A percentile compares a stretch with the other conserved stretches of the same genome.
Conservation (phyloP, 2,888 invertebrate species). For the Cheilosia urbana region DNA sequence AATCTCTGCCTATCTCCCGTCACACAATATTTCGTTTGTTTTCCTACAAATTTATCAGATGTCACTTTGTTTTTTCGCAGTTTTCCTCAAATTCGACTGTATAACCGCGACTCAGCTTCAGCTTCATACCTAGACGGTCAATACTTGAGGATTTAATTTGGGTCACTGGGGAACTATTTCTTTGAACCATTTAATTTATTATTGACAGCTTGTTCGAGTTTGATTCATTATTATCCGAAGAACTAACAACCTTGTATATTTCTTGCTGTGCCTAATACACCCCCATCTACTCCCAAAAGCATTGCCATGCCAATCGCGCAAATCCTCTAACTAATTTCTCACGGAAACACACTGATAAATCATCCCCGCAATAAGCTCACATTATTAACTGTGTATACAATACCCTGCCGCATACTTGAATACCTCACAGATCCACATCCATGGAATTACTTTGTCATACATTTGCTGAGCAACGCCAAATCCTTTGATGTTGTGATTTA, state of each 20-base stretch:
- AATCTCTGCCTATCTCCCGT: too few relatives aligned
- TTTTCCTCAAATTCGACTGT: too few relatives aligned
- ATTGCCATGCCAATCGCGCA: not conserved
- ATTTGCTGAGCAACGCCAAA: constrained; percentile 66
- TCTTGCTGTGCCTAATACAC: too few relatives aligned
- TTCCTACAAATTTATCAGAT: too few relatives aligned
- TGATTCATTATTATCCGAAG: not conserved
- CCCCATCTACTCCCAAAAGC: not conserved
- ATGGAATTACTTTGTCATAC: constrained; percentile 63
- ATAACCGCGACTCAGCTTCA: too few relatives aligned
- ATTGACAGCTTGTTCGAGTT: not conserved
- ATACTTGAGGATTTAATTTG: too few relatives aligned
- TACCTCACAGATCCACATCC: constrained; percentile 44
- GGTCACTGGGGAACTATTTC: too few relatives aligned
- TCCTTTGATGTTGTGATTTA: constrained; percentile 74
- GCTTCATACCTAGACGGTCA: too few relatives aligned
- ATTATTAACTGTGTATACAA: constrained; percentile 18
- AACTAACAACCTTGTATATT: too few relatives aligned
- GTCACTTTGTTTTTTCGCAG: too few relatives aligned
- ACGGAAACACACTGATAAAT: not conserved
- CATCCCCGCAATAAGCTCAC: constrained; percentile 22
- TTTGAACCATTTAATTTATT: too few relatives aligned
- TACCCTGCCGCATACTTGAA: not conserved
- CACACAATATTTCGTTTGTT: too few relatives aligned
- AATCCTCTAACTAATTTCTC: not conserved